Conservation (phyloP, 2,113 vertebrate species). For the Glaucomys volans region DNA sequence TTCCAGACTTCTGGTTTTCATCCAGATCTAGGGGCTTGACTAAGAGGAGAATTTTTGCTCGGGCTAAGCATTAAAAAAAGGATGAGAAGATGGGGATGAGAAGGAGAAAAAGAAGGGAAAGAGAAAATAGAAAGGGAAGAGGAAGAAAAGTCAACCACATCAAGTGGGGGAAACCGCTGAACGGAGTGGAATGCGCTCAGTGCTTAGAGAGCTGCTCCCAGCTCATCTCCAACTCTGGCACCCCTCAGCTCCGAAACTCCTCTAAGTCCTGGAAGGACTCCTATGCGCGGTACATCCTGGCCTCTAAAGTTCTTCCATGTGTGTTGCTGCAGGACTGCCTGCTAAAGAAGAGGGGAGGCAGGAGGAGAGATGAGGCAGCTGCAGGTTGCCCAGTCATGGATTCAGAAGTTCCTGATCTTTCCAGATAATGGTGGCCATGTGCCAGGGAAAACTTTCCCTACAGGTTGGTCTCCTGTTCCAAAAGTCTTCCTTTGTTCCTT, state of each 20-base stretch:
- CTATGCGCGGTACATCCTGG: background rate
- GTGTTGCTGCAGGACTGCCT: background rate
- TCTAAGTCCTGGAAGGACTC: background rate
- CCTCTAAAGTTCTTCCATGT: background rate
- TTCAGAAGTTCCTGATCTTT: background rate
- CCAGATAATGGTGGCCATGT: background rate
- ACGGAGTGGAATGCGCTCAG: background rate
- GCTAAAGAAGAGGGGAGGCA: background rate
- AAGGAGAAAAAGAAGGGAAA: background rate
- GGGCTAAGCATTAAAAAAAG: background rate
- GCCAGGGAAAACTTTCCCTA: background rate
- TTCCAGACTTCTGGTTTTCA: background rate
- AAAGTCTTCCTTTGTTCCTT: background rate
- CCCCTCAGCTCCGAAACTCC: background rate
- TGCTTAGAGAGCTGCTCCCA: background rate
- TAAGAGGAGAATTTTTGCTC: background rate
- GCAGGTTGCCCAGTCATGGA: background rate
- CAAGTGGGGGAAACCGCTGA: background rate
- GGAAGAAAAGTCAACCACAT: background rate
- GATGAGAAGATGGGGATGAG: background rate
- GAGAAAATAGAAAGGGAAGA: background rate
- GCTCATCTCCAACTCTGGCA: background rate
- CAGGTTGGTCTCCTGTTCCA: background rate
- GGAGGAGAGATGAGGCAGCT: background rate
- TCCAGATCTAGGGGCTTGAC: background rate